These are phyloP conservation scores for Margarornis squamiger DNA, from an alignment of 2,797 vertebrate genomes.

Conservation along the genomic window DNA sequence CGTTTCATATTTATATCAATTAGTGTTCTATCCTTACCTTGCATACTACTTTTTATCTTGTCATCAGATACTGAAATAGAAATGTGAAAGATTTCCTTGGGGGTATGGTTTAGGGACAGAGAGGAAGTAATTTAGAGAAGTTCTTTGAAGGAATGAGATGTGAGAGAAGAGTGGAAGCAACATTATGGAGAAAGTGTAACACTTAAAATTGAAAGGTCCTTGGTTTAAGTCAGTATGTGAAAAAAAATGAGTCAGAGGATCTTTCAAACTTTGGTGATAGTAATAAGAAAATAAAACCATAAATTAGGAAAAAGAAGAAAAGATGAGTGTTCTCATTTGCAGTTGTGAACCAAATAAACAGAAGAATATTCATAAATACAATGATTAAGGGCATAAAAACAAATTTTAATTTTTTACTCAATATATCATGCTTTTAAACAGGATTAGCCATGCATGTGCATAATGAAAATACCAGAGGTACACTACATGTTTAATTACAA, in stretches of 20 bases:
- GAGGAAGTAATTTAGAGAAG: slow-evolving; percentile 4
- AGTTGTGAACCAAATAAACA: neutral
- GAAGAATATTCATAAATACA: neutral
- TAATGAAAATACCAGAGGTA: neutral
- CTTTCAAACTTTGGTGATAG: neutral
- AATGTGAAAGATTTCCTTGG: slow-evolving; percentile 9
- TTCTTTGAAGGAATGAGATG: neutral
- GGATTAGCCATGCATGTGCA: neutral
- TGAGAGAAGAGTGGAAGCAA: neutral
- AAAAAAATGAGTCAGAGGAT: neutral
- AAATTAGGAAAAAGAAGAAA: neutral
- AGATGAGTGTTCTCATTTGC: neutral
- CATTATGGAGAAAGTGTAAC: neutral
- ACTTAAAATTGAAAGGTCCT: neutral
- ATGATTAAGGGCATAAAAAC: neutral
- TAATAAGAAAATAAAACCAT: neutral
- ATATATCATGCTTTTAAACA: neutral
- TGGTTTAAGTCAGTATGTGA: neutral
- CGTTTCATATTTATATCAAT: slow-evolving; percentile 8
- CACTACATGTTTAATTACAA: neutral
- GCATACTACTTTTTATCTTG: neutral
- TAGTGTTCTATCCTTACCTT: slow-evolving; percentile 11
- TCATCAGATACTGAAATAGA: slow-evolving; percentile 17
- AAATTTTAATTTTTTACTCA: neutral
- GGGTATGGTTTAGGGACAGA: neutral